phyloP scores from a whole-genome alignment of 1,140 invertebrate species.

The Eulimnadia texana region DNA sequence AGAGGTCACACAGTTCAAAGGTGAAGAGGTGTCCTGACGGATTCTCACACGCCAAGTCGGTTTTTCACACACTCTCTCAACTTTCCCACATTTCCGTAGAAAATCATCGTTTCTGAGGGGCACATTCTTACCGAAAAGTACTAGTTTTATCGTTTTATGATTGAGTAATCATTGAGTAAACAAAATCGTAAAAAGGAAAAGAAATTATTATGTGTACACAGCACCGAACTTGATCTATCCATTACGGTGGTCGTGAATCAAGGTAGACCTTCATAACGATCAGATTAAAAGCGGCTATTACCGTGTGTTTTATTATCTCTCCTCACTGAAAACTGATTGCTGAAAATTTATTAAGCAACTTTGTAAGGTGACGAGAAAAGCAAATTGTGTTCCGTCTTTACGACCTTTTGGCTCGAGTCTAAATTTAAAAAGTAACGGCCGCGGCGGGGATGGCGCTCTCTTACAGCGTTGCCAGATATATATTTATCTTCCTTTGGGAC shows the following conservation, averaged over 20 bases:
- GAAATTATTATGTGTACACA: too few relatives aligned
- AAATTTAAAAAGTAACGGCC: background rate
- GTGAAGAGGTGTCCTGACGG: background rate
- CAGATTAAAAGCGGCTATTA: too few relatives aligned
- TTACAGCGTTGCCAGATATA: background rate
- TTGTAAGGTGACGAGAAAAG: background rate
- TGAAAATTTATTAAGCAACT: background rate
- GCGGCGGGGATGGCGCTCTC: background rate
- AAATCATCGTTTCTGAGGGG: background rate
- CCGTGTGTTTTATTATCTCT: too few relatives aligned
- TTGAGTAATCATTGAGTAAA: background rate
- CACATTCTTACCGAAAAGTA: background rate
- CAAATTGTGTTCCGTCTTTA: background rate
- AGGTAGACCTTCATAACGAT: too few relatives aligned
- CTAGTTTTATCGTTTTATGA: background rate
- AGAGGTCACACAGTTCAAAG: background rate
- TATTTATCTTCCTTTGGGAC: background rate
- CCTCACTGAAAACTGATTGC: too few relatives aligned
- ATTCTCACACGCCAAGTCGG: background rate
- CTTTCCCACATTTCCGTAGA: background rate
- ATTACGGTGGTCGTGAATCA: too few relatives aligned
- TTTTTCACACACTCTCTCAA: background rate
- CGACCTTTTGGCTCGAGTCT: background rate
- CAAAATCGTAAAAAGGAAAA: background rate
- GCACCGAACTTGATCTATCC: too few relatives aligned